Evolutionary conservation across 2,113 vertebrate species (phyloP).

Genomic region (Toxotes jaculatrix): DNA sequence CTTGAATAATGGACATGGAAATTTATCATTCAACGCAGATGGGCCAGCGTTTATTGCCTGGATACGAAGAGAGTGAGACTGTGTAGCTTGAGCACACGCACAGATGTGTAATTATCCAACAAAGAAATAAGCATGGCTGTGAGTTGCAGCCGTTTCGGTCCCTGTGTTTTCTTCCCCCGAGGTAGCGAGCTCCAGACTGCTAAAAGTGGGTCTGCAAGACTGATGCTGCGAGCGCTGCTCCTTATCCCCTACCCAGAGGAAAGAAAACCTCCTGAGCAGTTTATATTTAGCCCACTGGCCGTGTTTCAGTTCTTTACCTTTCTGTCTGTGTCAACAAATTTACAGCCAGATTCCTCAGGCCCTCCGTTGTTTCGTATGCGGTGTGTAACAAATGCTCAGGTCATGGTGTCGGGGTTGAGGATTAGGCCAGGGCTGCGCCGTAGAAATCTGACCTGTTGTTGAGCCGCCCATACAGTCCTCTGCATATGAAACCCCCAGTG

Average conservation of each 20-base stretch:
- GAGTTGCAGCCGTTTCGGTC: constrained; percentile 47
- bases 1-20: constrained; percentile 52
- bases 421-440: constrained; percentile 40
- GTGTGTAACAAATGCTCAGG: constrained; percentile 44
- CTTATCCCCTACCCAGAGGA: constrained; percentile 72
- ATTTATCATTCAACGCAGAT: constrained; percentile 52
- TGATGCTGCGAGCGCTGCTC: constrained; percentile 75
- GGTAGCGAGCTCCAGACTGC: constrained; percentile 64
- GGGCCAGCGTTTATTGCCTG: constrained; percentile 47
- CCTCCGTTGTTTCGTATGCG: constrained; percentile 8
- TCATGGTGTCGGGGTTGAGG: constrained; percentile 62
- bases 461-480: constrained; percentile 41
- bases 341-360: constrained; percentile 49
- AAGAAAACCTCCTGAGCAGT: constrained; percentile 66
- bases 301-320: constrained; percentile 71
- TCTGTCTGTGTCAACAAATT: constrained; percentile 69
- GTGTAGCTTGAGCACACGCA: constrained; percentile 2
- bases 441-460: constrained; percentile 58
- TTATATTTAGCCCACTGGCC: constrained; percentile 80
- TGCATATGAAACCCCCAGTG: constrained; percentile 49
- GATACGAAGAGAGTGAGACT: constrained; percentile 32
- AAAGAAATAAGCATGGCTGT: constrained; percentile 45
- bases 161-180: constrained; percentile 64
- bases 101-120: constrained; percentile 71
- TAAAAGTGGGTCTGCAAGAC: constrained; percentile 82